Base-by-base conservation (phyloP, 2,113 vertebrate species). In the Manacus vitellinus region DNA sequence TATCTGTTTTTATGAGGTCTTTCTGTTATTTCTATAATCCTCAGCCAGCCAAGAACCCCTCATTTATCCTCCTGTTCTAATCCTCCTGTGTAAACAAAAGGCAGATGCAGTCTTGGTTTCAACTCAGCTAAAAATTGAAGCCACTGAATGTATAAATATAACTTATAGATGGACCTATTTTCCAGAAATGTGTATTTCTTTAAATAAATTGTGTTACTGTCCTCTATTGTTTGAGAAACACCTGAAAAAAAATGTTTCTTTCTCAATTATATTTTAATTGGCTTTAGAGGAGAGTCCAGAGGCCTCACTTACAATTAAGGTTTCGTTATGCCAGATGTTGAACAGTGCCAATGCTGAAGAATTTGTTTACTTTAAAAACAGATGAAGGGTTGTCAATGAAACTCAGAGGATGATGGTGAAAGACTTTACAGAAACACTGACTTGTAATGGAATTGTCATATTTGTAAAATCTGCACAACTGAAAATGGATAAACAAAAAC, bases 11-110 rank as follows among this genome's bases (percentile, higher is more conserved):
- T 97, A 97, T 87, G 92, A 97, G 85, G 75, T 49, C 95, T 94
- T 94, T 97, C 89, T 96, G 95, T 97, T 97, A 94, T 96, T 96
- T 89, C 96, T 96, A 75, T 94, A 95, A 97, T 95, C 85, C 79
- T 90, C 47, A 88, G 80, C 56, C 92, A 92, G 92, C 80, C 95
- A 96, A 88, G 85, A 96, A 56, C 87, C 73, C 78, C 41, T 95
- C 62, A 78, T 93, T 96, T 94, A 95, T 96, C 59, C 71, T 88
- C 56, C 72, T 85, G 84, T 95, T 82, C 22, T 92, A 89, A 96
- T 81, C 88, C 85, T 72, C 61, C 78, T 97, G 93, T 82, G 85
- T 95, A 97, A 96, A 96, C 62, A 75, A 76, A 96, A 78, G 76
- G 39, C 91, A 94, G 87, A 83, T 52, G 15, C 9, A 6, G 49